phyloP scores from a whole-genome alignment of 2,113 vertebrate species.

The Cheilinus undulatus region DNA sequence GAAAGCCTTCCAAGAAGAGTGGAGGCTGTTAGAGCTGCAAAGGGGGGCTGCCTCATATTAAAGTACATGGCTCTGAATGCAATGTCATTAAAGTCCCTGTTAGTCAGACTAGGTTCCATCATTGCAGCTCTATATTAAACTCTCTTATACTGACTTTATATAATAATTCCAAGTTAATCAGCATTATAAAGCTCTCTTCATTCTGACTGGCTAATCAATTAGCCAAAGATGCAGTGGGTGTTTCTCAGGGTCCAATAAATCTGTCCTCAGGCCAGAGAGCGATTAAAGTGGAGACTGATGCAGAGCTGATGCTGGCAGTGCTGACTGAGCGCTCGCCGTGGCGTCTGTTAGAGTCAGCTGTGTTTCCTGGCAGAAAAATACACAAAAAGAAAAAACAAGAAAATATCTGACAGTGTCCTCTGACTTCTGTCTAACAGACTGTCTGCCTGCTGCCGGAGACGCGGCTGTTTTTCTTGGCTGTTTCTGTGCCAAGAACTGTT shows the following conservation, averaged over 20 bases:
- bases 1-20: no score
- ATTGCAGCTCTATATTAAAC: no score
- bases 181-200: no score
- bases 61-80: no score
- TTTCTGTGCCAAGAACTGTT: background rate
- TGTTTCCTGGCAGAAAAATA: background rate
- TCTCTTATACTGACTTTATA: no score
- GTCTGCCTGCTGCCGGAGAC: background rate
- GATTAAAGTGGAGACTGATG: background rate
- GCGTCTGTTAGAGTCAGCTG: background rate
- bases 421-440: background rate
- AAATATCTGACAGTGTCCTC: background rate
- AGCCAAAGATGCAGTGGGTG: no score
- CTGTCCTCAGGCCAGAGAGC: background rate
- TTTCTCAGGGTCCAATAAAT: background rate
- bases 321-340: background rate
- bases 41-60: no score
- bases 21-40: no score
- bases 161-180: no score
- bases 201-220: no score
- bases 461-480: background rate
- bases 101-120: no score
- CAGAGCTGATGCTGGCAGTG: conserved; percentile 3
- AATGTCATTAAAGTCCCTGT: no score
- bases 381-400: background rate